A percentile compares a stretch with the other conserved stretches of the same genome.
phyloP scores from a whole-genome alignment of 2,113 vertebrate species.

The Hemiscyllium ocellatum region DNA sequence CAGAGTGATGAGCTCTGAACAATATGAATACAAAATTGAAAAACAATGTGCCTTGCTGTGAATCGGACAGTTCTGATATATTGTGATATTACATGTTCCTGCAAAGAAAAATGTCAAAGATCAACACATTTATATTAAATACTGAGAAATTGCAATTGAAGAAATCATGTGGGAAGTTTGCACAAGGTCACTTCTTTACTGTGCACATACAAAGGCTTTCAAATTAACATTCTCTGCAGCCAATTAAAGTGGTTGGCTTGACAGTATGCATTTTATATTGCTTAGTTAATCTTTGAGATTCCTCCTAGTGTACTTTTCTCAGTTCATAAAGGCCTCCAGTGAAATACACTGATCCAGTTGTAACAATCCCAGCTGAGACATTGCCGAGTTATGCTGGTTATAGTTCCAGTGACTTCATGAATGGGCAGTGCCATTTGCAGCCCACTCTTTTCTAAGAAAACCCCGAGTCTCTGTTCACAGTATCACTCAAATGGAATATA shows the following conservation, averaged over 20 bases:
- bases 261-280: background rate
- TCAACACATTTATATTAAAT: background rate
- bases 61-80: background rate
- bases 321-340: background rate
- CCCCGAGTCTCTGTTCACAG: background rate
- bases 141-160: background rate
- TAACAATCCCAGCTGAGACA: background rate
- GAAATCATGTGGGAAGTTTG: background rate
- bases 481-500: background rate
- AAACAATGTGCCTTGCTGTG: background rate
- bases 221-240: background rate
- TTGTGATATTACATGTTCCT: background rate
- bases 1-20: background rate
- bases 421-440: conserved; percentile 4
- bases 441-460: background rate
- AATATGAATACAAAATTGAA: no score
- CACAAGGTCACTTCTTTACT: background rate
- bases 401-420: background rate
- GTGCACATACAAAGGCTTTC: conserved; percentile 8
- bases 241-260: conserved; percentile 16
- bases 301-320: conserved; percentile 25
- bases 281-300: background rate
- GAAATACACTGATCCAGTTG: conserved; percentile 5
- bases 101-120: background rate
- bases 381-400: background rate